A percentile compares a stretch with the other conserved stretches of the same genome.
These are phyloP conservation scores for Mus spretus DNA, from an alignment of 2,797 vertebrate species.

Conservation along the genomic window DNA sequence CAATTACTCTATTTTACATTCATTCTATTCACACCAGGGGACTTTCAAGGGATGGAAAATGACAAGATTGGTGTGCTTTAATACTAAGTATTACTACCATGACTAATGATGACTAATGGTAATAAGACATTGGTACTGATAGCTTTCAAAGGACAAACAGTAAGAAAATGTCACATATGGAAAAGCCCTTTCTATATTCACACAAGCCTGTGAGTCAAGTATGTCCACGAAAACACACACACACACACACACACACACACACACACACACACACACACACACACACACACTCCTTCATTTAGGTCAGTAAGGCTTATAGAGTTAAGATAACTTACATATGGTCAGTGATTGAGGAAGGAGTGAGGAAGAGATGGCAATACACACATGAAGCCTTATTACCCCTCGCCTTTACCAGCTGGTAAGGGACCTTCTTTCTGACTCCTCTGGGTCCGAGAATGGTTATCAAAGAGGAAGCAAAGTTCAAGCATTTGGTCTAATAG, in stretches of 20 bases:
- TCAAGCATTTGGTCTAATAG: neutral
- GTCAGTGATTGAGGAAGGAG: neutral
- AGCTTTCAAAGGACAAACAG: neutral
- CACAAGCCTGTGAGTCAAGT: neutral
- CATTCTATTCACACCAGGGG: neutral
- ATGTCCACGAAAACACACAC: neutral
- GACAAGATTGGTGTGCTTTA: neutral
- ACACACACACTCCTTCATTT: neutral
- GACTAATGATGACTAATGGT: neutral
- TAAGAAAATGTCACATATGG: neutral
- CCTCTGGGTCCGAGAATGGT: neutral
- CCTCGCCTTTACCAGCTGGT: neutral
- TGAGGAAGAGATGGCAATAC: neutral
- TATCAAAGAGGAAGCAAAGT: neutral
- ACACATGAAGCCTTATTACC: neutral
- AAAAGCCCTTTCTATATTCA: neutral
- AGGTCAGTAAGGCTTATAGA: slow-evolving; percentile 3
- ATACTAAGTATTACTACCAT: neutral
- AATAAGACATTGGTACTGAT: neutral
- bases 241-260: neutral
- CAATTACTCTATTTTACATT: neutral
- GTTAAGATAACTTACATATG: neutral
- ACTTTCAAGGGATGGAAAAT: neutral
- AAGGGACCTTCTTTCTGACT: neutral
- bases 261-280: neutral